Evolutionary conservation across 2,797 vertebrate species (phyloP).

Genomic region (Remorina albescens): DNA sequence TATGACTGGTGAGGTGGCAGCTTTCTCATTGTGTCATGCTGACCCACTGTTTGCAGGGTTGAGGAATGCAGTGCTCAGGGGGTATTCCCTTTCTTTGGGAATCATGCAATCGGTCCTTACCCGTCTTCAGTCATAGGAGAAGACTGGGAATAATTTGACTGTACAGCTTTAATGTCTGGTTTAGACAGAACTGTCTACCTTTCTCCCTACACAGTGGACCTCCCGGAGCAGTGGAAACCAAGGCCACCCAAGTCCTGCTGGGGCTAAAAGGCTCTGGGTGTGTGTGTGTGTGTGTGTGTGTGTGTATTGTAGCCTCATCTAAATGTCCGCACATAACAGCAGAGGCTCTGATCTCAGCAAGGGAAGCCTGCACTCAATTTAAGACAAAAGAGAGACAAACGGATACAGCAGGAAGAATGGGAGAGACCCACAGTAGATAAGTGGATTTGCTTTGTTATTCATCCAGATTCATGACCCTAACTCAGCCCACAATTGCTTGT

Average conservation of each 20-base stretch:
- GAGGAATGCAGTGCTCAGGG: slow-evolving; percentile 56
- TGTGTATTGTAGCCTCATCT: slow-evolving; percentile 47
- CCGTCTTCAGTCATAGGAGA: slow-evolving; percentile 61
- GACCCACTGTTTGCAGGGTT: slow-evolving; percentile 44
- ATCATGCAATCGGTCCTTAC: slow-evolving; percentile 59
- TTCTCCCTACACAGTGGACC: slow-evolving; percentile 68
- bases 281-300: slow-evolving; percentile 27
- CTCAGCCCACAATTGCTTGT: slow-evolving; percentile 57
- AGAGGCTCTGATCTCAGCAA: slow-evolving; percentile 63
- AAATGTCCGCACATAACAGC: slow-evolving; percentile 59
- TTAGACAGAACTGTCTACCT: slow-evolving; percentile 66
- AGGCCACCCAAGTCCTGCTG: slow-evolving; percentile 78
- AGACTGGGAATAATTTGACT: slow-evolving; percentile 75
- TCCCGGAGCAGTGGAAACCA: slow-evolving; percentile 73
- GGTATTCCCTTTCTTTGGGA: slow-evolving; percentile 65
- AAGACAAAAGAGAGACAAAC: slow-evolving; percentile 59
- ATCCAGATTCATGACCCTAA: slow-evolving; percentile 67
- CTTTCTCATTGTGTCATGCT: slow-evolving; percentile 67
- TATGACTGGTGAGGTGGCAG: slow-evolving; percentile 66
- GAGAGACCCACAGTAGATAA: slow-evolving; percentile 63
- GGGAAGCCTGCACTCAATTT: slow-evolving; percentile 75
- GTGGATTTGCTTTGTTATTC: slow-evolving; percentile 66
- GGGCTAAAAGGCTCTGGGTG: slow-evolving; percentile 27
- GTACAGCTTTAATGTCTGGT: slow-evolving; percentile 77
- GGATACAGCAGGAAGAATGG: slow-evolving; percentile 29